Base-by-base conservation (phyloP, 1,140 invertebrate genomes). In the Aphaenogaster rudis region DNA sequence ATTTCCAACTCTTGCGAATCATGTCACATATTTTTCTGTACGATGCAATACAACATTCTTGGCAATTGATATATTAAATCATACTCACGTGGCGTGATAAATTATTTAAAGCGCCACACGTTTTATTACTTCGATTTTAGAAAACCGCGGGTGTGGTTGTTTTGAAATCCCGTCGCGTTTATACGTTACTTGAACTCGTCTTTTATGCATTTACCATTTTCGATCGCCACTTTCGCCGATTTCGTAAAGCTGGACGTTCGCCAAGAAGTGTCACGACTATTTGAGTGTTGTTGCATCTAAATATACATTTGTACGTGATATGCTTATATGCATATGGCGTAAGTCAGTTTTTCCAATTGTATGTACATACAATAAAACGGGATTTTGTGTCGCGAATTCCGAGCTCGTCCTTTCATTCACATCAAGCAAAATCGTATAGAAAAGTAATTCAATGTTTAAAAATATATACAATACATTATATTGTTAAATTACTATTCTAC, bases 141-240 rank as follows among this genome's bases (percentile, higher is more conserved):
- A 74, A 76, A 74, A 74, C 7, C n/a, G 1, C n/a, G 8, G 80
- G 42, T 21, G 39, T 42, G 48, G 50, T 61, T 48, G 3, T 76
- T 48, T 61, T 15, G 42, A 28, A 81, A 71, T 84, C 42, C 8
- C 21, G 28, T 76, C 69, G 67, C 80, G 42, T 72, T 57, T 72
- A n/a, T 28, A 17, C 2, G 52, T 57, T 33, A 71, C 17, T 74
- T 61, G 42, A 84, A 45, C 36, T 42, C 42, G 17, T 45, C n/a
- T 28, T 76, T 76, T 42, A 76, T 59, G 54, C 28, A 50, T 63
- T 76, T 74, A 74, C 13, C 54, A 74, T 57, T 33, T 66, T 61
- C 17, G 28, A 39, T 61, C n/a, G 11, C 86, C 85, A 88, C 87
- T 88, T 90, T 88, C 86, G 86, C 80, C 86, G 76, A 89, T 92